A percentile compares a stretch with the other conserved stretches of the same genome.
Conservation (phyloP, 2,888 invertebrate genomes). For the Diploptera punctata region DNA sequence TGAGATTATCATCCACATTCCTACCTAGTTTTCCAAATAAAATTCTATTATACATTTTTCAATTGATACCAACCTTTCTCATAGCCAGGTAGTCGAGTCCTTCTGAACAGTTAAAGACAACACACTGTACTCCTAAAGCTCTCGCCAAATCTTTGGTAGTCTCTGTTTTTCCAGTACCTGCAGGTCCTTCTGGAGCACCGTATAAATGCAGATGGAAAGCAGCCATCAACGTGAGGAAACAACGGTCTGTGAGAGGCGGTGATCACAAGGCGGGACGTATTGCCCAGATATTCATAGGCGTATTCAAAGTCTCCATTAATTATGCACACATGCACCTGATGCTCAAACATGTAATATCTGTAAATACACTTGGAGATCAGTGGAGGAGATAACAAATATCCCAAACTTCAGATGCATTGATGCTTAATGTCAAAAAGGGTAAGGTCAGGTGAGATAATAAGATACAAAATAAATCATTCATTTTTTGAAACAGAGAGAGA, state of each 20-base stretch:
- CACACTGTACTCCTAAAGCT: slow-evolving; percentile 89
- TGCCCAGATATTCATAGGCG: slow-evolving; percentile 87
- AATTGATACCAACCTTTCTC: slow-evolving; percentile 75
- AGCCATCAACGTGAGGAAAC: slow-evolving; percentile 83
- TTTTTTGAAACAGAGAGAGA: no score
- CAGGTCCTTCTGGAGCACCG: slow-evolving; percentile 85
- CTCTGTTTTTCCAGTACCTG: no score
- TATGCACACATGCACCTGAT: slow-evolving; percentile 71
- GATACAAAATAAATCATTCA: no score
- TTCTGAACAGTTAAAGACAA: slow-evolving; percentile 88
- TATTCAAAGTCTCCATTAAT: slow-evolving; percentile 80
- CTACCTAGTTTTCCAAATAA: no score
- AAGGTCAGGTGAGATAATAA: no score
- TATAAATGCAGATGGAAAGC: slow-evolving; percentile 84
- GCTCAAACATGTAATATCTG: slow-evolving; percentile 69
- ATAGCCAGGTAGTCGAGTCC: slow-evolving; percentile 86
- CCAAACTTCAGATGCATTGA: no score
- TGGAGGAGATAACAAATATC: no score
- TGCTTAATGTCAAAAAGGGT: no score
- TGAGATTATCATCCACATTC: no score
- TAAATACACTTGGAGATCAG: no score
- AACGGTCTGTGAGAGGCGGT: slow-evolving; percentile 79
- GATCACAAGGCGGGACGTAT: slow-evolving; percentile 76
- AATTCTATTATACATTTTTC: no score
- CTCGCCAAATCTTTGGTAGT: slow-evolving; percentile 93